Evolutionary conservation across 2,113 vertebrate genomes (phyloP).

Genomic region (Stictonetta naevosa): DNA sequence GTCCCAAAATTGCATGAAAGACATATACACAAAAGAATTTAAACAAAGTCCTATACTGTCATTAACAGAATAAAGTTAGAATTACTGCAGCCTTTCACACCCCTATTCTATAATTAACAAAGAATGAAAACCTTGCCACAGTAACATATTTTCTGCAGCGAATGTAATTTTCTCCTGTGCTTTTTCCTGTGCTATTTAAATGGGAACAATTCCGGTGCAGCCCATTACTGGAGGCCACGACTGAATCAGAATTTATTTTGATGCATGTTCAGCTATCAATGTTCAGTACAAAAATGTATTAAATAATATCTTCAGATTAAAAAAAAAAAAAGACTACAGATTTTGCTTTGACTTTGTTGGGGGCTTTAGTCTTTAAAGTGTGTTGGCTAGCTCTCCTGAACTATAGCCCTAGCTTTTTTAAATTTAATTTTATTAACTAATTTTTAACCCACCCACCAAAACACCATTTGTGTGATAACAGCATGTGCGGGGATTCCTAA

Average conservation of each 20-base stretch:
- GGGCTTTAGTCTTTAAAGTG: slow-evolving; percentile 22
- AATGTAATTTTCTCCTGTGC: slow-evolving; percentile 26
- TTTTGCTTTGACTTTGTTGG: slow-evolving; percentile 1
- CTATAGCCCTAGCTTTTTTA: slow-evolving; percentile 48
- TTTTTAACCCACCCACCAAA: slow-evolving; percentile 69
- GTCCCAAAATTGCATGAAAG: background rate
- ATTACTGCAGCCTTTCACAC: background rate
- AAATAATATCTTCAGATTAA: slow-evolving; percentile 30
- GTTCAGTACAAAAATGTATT: background rate
- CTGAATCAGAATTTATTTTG: slow-evolving; percentile 31
- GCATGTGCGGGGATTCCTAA: slow-evolving; percentile 51
- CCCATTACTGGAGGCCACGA: slow-evolving; percentile 28
- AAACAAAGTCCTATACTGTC: background rate
- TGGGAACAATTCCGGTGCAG: background rate
- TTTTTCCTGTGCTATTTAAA: background rate
- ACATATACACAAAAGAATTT: background rate
- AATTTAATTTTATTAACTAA: slow-evolving; percentile 74
- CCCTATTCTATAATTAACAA: slow-evolving; percentile 37
- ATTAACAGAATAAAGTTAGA: background rate
- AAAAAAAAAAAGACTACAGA: background rate
- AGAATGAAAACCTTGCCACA: background rate
- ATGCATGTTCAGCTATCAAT: background rate
- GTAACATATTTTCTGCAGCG: slow-evolving; percentile 8
- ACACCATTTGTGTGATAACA: slow-evolving; percentile 70
- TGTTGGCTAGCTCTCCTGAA: slow-evolving; percentile 30